These are phyloP conservation scores for Alentia gelatinosa DNA, from an alignment of 2,888 invertebrate genomes.

Conservation along the genomic window DNA sequence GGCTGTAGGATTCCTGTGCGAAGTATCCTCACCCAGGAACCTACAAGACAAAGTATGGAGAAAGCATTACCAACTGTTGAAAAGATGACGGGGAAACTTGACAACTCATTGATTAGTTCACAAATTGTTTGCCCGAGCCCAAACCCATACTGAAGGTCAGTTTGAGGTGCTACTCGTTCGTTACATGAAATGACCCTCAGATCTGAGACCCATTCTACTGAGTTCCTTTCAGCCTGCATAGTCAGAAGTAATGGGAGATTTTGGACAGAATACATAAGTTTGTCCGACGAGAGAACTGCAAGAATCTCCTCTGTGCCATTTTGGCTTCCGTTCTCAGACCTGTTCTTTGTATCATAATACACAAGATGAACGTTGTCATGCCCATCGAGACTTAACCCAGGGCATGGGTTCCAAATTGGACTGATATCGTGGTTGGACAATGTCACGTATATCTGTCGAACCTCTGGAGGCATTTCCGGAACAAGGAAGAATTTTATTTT, in stretches of 20 bases:
- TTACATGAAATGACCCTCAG: neutral
- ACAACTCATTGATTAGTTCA: neutral
- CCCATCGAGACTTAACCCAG: neutral
- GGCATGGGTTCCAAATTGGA: neutral
- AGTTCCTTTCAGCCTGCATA: neutral
- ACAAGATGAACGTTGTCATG: neutral
- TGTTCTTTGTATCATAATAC: neutral
- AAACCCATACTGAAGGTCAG: neutral
- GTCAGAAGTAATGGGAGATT: neutral
- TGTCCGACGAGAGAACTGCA: neutral
- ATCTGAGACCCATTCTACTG: neutral
- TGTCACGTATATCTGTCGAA: neutral
- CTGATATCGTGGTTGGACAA: neutral
- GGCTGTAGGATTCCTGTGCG: neutral
- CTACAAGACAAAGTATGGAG: neutral
- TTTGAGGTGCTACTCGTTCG: neutral
- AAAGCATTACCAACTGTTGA: neutral
- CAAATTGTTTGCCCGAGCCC: neutral
- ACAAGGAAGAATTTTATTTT: neutral
- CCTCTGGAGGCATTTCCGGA: neutral
- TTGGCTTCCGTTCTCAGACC: neutral
- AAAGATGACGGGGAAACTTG: neutral
- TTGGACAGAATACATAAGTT: neutral
- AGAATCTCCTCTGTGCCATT: neutral
- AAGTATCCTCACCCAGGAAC: neutral